Evolutionary conservation across 2,797 vertebrate genomes (phyloP), one percentile per base, ranked within the genome.

Genomic region (Chelidonichthys spinosus): DNA sequence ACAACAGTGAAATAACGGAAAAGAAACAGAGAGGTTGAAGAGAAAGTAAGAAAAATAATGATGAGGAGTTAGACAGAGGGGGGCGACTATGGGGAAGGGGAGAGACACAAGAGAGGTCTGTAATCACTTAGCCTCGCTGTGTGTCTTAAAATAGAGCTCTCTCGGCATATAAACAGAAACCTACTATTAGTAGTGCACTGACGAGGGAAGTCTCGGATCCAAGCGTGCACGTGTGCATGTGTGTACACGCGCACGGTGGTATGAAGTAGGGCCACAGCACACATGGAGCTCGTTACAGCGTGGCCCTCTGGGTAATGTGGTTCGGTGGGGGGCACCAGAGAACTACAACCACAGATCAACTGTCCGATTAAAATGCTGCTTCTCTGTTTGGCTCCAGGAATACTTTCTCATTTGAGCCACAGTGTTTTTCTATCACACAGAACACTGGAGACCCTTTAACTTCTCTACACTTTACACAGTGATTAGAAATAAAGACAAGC

Each of bases 111-210:
- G 53, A 84, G 80, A 83, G 72, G 85, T 84, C 94, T 95, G 89
- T 95, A 94, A 94, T 95, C 94, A 93, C 87, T 91, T 87, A 80
- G 92, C 92, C 93, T 92, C 95, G 93, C 95, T 95, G 91, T 94
- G 93, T 91, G 93, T 93, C 94, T 92, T 95, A 95, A 95, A 94
- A 95, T 95, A 96, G 94, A 94, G 90, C 81, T 81, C 90, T 87
- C 83, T 69, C 76, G 69, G 86, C 90, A 94, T 94, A 95, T 93
- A 94, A 95, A 95, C 94, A 93, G 94, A 89, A 95, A 92, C 93
- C 93, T 92, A 86, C 87, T 92, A 92, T 94, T 94, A 95, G 91
- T 92, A 86, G 89, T 75, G 88, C 92, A 92, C 91, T 94, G 92
- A 95, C 94, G 94, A 94, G 94, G 92, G 93, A 93, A 82, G 87